A percentile compares a stretch with the other conserved stretches of the same genome.
Conservation (phyloP, 1,140 invertebrate species). For the Drosophila aff. region DNA sequence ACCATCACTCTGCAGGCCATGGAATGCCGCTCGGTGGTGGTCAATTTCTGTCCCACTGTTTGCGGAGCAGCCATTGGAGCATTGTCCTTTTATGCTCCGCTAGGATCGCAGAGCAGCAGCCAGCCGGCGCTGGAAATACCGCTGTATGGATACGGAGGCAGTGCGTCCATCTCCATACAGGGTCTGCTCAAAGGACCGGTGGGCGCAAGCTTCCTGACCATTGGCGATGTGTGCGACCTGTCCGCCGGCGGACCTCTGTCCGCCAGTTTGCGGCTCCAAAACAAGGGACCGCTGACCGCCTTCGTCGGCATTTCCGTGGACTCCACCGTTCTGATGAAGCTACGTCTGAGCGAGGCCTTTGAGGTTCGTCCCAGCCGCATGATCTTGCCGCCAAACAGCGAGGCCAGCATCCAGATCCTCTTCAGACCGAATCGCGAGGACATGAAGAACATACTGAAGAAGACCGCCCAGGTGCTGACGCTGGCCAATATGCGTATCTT, state of each 20-base stretch:
- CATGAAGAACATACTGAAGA: slow-evolving; percentile 79
- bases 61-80: slow-evolving; percentile 74
- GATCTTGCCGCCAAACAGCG: slow-evolving; percentile 61
- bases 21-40: slow-evolving; percentile 74
- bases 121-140: slow-evolving; percentile 60
- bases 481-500: slow-evolving; percentile 81
- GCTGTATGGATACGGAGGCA: slow-evolving; percentile 78
- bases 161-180: slow-evolving; percentile 67
- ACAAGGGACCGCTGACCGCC: slow-evolving; percentile 77
- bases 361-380: slow-evolving; percentile 66
- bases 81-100: slow-evolving; percentile 68
- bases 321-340: slow-evolving; percentile 70
- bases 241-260: slow-evolving; percentile 58
- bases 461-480: slow-evolving; percentile 67
- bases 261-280: slow-evolving; percentile 71
- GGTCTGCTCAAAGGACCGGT: slow-evolving; percentile 73
- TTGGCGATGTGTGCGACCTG: slow-evolving; percentile 76
- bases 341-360: slow-evolving; percentile 71
- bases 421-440: slow-evolving; percentile 79
- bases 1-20: slow-evolving; percentile 73
- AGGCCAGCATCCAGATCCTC: slow-evolving; percentile 54
- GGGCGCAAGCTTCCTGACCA: slow-evolving; percentile 72
- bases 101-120: slow-evolving; percentile 45
- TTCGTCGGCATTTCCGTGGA: slow-evolving; percentile 74
- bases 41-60: slow-evolving; percentile 81